phyloP scores from a whole-genome alignment of 1,140 invertebrate genomes.

The Drosophila baimaii region DNA sequence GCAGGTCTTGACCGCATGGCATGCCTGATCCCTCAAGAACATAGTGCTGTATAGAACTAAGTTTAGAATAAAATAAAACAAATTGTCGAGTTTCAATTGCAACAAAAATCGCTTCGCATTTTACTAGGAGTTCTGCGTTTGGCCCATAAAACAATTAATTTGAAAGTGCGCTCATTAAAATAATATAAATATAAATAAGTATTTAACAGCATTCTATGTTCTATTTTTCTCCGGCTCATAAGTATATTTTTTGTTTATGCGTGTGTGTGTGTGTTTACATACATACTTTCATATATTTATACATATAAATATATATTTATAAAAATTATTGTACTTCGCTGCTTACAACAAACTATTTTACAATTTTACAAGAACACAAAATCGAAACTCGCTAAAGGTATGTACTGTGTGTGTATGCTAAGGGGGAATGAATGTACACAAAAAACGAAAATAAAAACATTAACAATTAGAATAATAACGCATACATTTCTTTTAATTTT shows the following conservation, averaged over 20 bases:
- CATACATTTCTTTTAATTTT: slow-evolving; percentile 40
- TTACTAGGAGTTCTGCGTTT: slow-evolving; percentile 47
- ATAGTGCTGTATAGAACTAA: too few species aligned
- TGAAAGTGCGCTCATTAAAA: slow-evolving; percentile 51
- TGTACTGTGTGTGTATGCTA: slow-evolving; percentile 68
- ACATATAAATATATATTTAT: slow-evolving; percentile 53
- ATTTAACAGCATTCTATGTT: slow-evolving; percentile 63
- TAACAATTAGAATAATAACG: slow-evolving; percentile 50
- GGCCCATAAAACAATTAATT: slow-evolving; percentile 54
- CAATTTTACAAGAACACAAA: slow-evolving; percentile 74
- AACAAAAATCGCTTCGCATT: slow-evolving; percentile 59
- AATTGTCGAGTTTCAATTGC: slow-evolving; percentile 35
- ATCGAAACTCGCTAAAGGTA: slow-evolving; percentile 45
- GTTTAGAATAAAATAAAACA: slow-evolving; percentile 41
- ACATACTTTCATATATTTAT: slow-evolving; percentile 37
- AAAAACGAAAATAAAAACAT: slow-evolving; percentile 38
- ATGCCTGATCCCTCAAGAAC: too few species aligned
- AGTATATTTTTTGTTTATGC: slow-evolving; percentile 50
- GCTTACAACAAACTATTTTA: slow-evolving; percentile 83
- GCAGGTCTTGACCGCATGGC: too few species aligned
- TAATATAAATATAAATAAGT: slow-evolving; percentile 50
- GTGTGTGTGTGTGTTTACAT: too few species aligned
- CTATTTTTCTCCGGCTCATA: slow-evolving; percentile 69
- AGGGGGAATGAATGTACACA: slow-evolving; percentile 68
- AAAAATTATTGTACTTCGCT: slow-evolving; percentile 82